Evolutionary conservation across 1,140 invertebrate genomes (phyloP), one percentile per base, ranked within the genome.

Genomic region (Melitaea cinxia): DNA sequence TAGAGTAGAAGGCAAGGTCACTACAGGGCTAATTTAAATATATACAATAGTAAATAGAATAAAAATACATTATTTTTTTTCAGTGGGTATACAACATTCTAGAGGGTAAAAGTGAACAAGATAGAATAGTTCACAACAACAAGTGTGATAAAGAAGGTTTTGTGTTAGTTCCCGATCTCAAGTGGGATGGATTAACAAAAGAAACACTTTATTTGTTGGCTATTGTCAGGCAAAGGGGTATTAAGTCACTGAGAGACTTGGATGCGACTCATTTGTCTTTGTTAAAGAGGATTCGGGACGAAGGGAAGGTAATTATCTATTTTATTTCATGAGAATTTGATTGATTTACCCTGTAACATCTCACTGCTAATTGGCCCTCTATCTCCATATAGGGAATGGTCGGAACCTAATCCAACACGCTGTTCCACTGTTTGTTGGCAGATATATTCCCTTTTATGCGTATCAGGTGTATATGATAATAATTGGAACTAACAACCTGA

Each of bases 81-180:
- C 85, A 99, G 96, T 99, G 98, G 98, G 95, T 99, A 0, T 96
- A 97, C 81, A 99, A 99, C 88, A 98, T 99, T 69, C 84, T 99
- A 7, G 95, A 98, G 37, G 97, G 98, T 70, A 97, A 96, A 82
- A 94, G 94, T 59, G 98, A 99, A 93, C 89, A 91, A 3, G 98
- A 99, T 23, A 93, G 95, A 70, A 95, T 99, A 49, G 92, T 99
- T 4, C 91, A 92, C 52, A 96, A 99, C 85, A 97, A 99, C 89
- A 72, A 91, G 7, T 95, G 98, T 90, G 91, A 94, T 26, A 92
- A 94, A 45, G 94, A 83, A 54, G 98, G 98, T 0, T 99, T 99
- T 90, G 92, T 99, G 19, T 83, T 99, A 2, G 63, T 98, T 1
- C 97, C 97, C 0, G 98, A 99, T 91, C 91, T 99, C 49, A 99